Evolutionary conservation across 2,113 vertebrate species (phyloP).

Genomic region (Phoenicopterus ruber): DNA sequence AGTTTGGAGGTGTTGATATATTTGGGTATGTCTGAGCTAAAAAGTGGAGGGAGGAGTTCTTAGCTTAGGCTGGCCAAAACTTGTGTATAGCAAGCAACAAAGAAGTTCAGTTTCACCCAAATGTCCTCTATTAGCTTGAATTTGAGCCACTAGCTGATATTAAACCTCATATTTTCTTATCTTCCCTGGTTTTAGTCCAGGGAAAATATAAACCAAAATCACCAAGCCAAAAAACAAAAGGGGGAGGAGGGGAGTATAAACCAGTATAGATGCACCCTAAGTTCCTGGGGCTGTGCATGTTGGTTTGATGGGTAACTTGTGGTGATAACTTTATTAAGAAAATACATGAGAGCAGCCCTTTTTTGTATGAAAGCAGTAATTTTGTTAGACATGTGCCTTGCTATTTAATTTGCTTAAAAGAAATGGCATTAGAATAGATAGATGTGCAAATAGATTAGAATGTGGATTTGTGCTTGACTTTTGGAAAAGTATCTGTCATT

Average conservation of each 20-base stretch:
- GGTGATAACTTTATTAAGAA: neutral
- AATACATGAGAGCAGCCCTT: neutral
- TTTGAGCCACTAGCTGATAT: neutral
- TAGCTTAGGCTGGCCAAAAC: neutral
- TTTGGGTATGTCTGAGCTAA: neutral
- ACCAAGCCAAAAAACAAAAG: neutral
- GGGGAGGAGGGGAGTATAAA: too few species aligned
- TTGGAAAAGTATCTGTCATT: neutral
- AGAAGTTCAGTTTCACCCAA: neutral
- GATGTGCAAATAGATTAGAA: neutral
- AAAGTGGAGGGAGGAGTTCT: neutral
- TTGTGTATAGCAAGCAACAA: neutral
- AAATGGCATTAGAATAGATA: neutral
- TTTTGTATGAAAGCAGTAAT: neutral
- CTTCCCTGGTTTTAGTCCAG: neutral
- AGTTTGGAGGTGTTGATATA: accelerated
- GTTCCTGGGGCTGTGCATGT: neutral
- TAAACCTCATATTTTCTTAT: neutral
- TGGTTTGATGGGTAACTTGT: neutral
- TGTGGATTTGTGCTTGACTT: neutral
- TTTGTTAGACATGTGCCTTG: neutral
- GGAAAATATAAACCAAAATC: neutral
- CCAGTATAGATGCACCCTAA: neutral
- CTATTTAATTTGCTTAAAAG: neutral
- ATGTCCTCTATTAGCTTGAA: neutral